These are phyloP conservation scores for Barbus barbus DNA, from an alignment of 2,113 vertebrate genomes.

Conservation along the genomic window DNA sequence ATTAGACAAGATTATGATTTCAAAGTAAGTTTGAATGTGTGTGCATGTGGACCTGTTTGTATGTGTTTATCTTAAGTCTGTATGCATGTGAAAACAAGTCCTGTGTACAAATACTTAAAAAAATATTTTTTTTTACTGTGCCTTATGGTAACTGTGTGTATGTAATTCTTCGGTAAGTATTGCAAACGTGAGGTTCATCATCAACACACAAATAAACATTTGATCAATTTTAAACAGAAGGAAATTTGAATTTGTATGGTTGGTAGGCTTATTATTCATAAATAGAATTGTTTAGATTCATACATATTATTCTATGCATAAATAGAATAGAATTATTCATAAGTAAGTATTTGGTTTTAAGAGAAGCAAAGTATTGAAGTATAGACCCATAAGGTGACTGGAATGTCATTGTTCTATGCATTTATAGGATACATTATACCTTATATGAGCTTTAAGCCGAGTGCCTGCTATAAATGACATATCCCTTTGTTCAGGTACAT, in stretches of 20 bases:
- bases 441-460: not conserved
- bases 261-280: not conserved
- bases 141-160: slow-evolving; percentile 90
- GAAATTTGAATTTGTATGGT: not conserved
- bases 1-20: not conserved
- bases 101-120: no score
- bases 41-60: not conserved
- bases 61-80: not conserved
- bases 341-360: not conserved
- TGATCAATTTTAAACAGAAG: no score
- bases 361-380: not conserved
- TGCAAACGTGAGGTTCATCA: not conserved
- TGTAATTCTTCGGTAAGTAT: slow-evolving; percentile 89
- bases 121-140: no score
- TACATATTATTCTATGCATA: no score
- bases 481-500: slow-evolving; percentile 76
- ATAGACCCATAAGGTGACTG: not conserved
- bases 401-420: not conserved
- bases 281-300: no score
- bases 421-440: not conserved
- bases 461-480: not conserved
- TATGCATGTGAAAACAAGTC: not conserved
- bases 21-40: no score
- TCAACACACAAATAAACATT: not conserved
- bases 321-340: no score